phyloP scores from a whole-genome alignment of 2,113 vertebrate genomes.

The Pterocles gutturalis region DNA sequence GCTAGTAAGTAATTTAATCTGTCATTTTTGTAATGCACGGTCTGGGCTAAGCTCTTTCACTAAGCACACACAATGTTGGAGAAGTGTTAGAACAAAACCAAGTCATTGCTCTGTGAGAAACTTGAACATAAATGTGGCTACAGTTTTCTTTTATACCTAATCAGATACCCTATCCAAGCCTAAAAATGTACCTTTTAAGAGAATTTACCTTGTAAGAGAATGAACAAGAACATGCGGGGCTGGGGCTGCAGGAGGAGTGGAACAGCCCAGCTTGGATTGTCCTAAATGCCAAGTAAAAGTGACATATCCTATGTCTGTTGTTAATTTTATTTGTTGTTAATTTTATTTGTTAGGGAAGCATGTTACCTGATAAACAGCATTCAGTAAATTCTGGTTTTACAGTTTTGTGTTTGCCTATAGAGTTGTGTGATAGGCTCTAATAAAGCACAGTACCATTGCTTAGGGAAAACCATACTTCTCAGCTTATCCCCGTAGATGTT shows the following conservation, averaged over 20 bases:
- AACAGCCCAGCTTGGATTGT: background rate
- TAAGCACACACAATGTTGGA: background rate
- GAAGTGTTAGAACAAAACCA: background rate
- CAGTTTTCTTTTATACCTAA: background rate
- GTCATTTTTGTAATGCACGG: background rate
- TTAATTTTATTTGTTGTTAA: background rate
- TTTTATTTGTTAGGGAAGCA: background rate
- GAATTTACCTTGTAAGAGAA: background rate
- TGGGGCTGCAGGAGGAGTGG: background rate
- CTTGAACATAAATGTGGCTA: background rate
- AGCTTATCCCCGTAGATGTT: background rate
- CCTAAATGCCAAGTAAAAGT: background rate
- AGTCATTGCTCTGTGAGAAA: background rate
- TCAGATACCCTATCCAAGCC: background rate
- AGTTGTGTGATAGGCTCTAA: background rate
- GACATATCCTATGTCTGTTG: background rate
- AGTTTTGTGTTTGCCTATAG: background rate
- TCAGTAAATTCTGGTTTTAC: background rate
- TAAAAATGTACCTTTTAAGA: background rate
- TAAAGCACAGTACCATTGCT: background rate
- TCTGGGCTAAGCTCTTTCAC: background rate
- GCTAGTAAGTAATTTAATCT: background rate
- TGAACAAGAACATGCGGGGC: background rate
- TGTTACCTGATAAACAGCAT: background rate
- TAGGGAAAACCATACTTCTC: background rate